Evolutionary conservation across 92 coral and sea anemone species (phyloP).

Genomic region (Umimayanthus kanabou): DNA sequence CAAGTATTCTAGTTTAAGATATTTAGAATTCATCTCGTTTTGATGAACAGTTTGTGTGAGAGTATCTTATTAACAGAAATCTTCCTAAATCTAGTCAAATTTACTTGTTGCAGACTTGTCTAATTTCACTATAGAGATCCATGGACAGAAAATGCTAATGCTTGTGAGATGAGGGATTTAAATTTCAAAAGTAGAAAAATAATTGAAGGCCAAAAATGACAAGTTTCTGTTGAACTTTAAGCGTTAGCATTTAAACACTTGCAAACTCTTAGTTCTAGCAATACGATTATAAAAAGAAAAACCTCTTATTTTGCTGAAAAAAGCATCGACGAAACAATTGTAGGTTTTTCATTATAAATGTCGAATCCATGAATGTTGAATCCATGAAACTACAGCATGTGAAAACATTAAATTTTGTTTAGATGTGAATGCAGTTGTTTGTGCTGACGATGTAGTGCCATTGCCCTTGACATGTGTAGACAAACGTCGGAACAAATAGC

Average conservation of each 20-base stretch:
- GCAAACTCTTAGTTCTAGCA: neutral
- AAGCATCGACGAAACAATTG: neutral
- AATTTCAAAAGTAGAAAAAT: neutral
- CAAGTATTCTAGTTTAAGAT: constrained; percentile 11
- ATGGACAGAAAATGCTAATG: neutral
- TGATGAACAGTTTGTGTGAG: constrained; percentile 2
- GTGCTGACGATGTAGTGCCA: neutral
- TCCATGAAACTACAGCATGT: neutral
- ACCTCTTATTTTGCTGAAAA: constrained; percentile 14
- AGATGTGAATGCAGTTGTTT: neutral
- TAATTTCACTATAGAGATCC: neutral
- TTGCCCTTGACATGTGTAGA: neutral
- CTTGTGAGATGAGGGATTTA: neutral
- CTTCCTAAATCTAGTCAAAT: neutral
- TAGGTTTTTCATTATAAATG: neutral
- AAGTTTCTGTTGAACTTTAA: neutral
- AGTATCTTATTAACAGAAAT: constrained; percentile 4
- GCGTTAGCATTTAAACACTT: constrained; percentile 23
- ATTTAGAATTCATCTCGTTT: constrained; percentile 23
- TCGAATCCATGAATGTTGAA: constrained; percentile 5
- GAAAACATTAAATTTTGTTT: neutral
- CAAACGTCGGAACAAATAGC: neutral
- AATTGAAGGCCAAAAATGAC: neutral
- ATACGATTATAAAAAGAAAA: neutral
- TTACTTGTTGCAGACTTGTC: neutral